Percentiles rank a stretch among this genome's conserved stretches.
These are phyloP conservation scores for Disparrhopalites patrizii DNA, from an alignment of 2,888 invertebrate genomes.

Conservation along the genomic window DNA sequence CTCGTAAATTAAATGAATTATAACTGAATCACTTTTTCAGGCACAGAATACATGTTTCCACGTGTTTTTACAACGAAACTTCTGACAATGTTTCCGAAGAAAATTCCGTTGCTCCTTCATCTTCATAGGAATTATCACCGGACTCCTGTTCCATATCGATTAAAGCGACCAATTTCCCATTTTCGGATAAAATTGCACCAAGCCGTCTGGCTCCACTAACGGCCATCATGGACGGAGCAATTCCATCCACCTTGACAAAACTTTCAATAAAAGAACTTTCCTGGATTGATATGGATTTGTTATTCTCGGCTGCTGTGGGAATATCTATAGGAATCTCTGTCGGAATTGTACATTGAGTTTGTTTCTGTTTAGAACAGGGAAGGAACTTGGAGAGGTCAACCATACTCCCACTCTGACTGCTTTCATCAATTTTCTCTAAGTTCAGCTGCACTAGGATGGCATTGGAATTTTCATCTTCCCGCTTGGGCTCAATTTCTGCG, in stretches of 20 bases:
- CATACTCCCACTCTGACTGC: not conserved
- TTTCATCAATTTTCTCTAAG: slow-evolving; percentile 21
- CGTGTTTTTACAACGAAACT: slow-evolving; percentile 19
- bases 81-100: slow-evolving; percentile 20
- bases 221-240: slow-evolving; percentile 30
- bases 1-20: no score
- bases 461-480: slow-evolving; percentile 23
- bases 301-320: not conserved
- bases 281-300: not conserved
- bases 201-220: slow-evolving; percentile 44
- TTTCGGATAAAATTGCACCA: slow-evolving; percentile 38
- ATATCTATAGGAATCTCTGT: slow-evolving; percentile 16
- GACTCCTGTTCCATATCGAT: slow-evolving; percentile 44
- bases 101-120: slow-evolving; percentile 28
- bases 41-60: no score
- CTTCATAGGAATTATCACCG: slow-evolving; percentile 36
- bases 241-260: slow-evolving; percentile 37
- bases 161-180: slow-evolving; percentile 31
- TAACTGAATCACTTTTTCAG: no score
- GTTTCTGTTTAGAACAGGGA: not conserved
- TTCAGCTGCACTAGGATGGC: slow-evolving; percentile 37
- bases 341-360: not conserved
- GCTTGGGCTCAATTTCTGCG: slow-evolving; percentile 28
- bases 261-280: slow-evolving; percentile 29
- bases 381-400: slow-evolving; percentile 18